Evolutionary conservation across 2,797 vertebrate species (phyloP).

Genomic region (Thamnophis elegans): DNA sequence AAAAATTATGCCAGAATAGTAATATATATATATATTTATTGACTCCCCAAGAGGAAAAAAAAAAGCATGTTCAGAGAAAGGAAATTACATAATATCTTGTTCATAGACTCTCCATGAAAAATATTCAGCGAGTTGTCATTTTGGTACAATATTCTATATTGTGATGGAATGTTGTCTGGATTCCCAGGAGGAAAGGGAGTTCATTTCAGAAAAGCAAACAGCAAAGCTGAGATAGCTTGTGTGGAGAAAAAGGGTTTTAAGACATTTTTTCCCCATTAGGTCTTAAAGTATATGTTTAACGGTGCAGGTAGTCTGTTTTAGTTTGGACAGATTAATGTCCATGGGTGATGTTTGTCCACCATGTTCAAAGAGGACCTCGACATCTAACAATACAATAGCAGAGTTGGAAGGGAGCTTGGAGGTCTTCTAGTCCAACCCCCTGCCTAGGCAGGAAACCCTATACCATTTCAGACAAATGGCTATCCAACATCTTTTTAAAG

Average conservation of each 20-base stretch:
- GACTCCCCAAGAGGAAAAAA: background rate
- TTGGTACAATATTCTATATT: background rate
- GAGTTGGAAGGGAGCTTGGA: no score
- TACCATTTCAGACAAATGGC: no score
- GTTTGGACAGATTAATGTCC: background rate
- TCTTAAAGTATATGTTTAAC: background rate
- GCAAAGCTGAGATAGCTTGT: background rate
- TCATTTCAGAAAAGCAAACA: background rate
- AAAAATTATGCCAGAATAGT: background rate
- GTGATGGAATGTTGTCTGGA: background rate
- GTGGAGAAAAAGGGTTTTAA: background rate
- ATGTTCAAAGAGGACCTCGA: no score
- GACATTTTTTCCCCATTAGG: background rate
- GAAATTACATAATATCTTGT: background rate
- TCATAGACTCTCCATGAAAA: background rate
- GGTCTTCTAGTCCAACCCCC: no score
- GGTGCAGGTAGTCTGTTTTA: background rate
- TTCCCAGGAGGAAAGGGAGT: background rate
- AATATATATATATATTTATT: background rate
- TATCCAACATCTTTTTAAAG: no score
- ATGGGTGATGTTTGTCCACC: background rate
- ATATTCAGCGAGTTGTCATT: background rate
- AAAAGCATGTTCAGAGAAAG: background rate
- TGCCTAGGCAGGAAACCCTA: no score
- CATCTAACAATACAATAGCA: no score